These are phyloP conservation scores for Andricus curvator DNA, from an alignment of 2,888 invertebrate genomes.

Conservation along the genomic window DNA sequence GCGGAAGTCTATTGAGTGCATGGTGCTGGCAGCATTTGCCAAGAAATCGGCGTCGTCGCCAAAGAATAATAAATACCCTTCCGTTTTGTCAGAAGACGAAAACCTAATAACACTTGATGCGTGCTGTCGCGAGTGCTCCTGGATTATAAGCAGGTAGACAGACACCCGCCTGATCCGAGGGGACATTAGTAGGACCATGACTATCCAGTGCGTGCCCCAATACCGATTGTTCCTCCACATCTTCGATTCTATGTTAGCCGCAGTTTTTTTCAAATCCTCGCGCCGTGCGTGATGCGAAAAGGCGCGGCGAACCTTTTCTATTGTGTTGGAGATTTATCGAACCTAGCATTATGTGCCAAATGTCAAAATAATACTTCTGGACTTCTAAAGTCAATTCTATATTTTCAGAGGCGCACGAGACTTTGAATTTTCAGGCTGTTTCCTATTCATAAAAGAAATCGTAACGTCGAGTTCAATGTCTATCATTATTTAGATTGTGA, in stretches of 20 bases:
- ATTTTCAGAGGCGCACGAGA: constrained; percentile 6
- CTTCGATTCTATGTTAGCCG: constrained; percentile 37
- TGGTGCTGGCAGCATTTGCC: constrained; percentile 21
- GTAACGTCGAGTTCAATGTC: background rate
- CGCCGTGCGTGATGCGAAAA: constrained; percentile 36
- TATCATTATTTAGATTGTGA: background rate
- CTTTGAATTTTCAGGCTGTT: background rate
- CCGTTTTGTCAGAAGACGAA: constrained; percentile 18
- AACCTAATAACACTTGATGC: constrained; percentile 30
- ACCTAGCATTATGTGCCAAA: constrained; percentile 38
- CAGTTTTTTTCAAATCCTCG: constrained; percentile 25
- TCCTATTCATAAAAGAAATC: background rate
- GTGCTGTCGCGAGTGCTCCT: constrained; percentile 26
- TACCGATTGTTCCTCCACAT: constrained; percentile 33
- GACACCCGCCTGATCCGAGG: constrained; percentile 22
- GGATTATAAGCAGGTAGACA: constrained; percentile 40
- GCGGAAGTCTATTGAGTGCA: constrained; percentile 36
- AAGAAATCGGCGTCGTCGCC: constrained; percentile 21
- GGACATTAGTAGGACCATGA: constrained; percentile 11
- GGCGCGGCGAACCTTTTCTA: constrained; percentile 27
- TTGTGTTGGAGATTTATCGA: constrained; percentile 40
- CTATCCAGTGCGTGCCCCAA: constrained; percentile 28
- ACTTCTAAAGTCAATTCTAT: constrained; percentile 18
- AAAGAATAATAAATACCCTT: constrained; percentile 30
- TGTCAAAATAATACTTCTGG: constrained; percentile 37